Conservation (phyloP, 2,797 vertebrate genomes). For the Pangasius sanitwongsei region DNA sequence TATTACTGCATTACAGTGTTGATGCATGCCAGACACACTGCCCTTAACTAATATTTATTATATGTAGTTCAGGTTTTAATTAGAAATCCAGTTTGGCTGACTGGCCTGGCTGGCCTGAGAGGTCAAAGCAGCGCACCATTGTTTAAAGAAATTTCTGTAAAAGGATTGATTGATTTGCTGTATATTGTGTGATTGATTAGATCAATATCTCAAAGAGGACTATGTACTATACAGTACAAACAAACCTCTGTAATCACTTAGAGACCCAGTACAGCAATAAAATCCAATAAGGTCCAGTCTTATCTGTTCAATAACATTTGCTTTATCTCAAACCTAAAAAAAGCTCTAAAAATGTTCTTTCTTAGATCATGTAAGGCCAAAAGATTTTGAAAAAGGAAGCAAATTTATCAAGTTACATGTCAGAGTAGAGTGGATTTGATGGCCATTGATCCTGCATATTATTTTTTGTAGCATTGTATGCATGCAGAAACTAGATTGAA, state of each 20-base stretch:
- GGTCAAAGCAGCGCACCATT: too few relatives aligned
- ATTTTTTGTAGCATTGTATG: background rate
- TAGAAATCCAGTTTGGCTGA: background rate
- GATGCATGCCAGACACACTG: background rate
- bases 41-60: background rate
- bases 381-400: background rate
- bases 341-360: background rate
- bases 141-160: background rate
- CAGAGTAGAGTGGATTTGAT: background rate
- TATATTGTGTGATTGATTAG: background rate
- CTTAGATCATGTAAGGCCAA: background rate
- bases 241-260: background rate
- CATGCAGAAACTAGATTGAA: background rate
- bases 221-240: background rate
- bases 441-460: background rate
- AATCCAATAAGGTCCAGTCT: background rate
- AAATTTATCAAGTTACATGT: background rate
- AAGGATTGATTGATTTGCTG: background rate
- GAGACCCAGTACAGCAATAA: background rate
- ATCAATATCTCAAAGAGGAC: background rate
- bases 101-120: too few relatives aligned
- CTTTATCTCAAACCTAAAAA: background rate
- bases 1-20: background rate
- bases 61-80: background rate
- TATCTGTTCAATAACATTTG: background rate